Conservation (phyloP, 2,888 invertebrate species). For the Campopleginae sp. region DNA sequence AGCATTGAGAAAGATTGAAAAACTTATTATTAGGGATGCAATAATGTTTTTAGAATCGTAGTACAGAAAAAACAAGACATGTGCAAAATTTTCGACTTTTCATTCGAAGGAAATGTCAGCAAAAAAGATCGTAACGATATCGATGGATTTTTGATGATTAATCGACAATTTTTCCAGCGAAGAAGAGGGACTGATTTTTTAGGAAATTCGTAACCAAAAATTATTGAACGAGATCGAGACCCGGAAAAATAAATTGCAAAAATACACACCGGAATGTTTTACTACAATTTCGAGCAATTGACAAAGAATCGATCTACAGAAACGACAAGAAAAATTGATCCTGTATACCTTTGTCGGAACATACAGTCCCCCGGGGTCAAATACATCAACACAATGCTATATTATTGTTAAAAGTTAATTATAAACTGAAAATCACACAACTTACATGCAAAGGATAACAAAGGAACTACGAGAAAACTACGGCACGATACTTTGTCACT, state of each 20-base stretch:
- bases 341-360: background rate
- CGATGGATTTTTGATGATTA: background rate
- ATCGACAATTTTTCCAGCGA: background rate
- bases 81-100: too few relatives aligned
- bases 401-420: constrained; percentile 1
- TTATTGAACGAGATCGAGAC: background rate
- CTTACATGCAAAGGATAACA: constrained; percentile 60
- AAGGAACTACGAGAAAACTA: constrained; percentile 51
- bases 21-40: background rate
- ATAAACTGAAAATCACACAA: constrained; percentile 17
- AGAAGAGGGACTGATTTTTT: background rate
- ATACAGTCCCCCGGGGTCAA: background rate
- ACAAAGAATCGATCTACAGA: background rate
- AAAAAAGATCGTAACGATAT: background rate
- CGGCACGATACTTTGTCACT: constrained; percentile 45
- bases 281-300: background rate
- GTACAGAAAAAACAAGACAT: background rate
- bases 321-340: background rate
- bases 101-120: background rate
- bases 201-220: background rate
- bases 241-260: background rate
- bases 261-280: background rate
- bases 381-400: background rate
- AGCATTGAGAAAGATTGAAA: background rate
- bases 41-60: background rate